These are phyloP conservation scores for Sclerodermus sp. DNA, from an alignment of 2,888 invertebrate species.

Conservation along the genomic window DNA sequence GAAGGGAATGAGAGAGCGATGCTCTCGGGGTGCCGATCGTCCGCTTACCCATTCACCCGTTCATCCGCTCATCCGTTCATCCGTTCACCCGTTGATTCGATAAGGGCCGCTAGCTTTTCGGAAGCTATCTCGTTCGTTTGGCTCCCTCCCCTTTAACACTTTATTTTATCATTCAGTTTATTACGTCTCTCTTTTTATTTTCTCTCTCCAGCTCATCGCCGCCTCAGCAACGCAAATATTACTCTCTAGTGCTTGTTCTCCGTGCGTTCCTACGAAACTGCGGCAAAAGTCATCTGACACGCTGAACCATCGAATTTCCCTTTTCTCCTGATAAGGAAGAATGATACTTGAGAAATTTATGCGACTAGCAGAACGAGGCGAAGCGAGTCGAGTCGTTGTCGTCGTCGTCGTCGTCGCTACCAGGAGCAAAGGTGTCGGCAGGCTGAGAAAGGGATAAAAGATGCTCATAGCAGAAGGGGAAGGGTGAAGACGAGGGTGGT, in stretches of 20 bases:
- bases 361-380: too few species aligned
- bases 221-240: background rate
- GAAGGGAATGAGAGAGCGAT: conserved; percentile 16
- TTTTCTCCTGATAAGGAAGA: too few species aligned
- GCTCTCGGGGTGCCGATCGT: conserved; percentile 30
- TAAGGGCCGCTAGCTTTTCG: conserved; percentile 44
- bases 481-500: background rate
- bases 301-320: too few species aligned
- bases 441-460: too few species aligned
- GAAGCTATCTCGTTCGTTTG: conserved; percentile 31
- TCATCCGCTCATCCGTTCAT: conserved; percentile 42
- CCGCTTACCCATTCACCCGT: conserved; percentile 41
- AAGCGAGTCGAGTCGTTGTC: too few species aligned
- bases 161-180: background rate
- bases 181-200: background rate
- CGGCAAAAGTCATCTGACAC: too few species aligned
- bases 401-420: too few species aligned
- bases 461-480: too few species aligned
- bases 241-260: too few species aligned
- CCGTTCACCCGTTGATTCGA: conserved; percentile 50
- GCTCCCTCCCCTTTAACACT: background rate
- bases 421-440: too few species aligned
- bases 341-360: too few species aligned
- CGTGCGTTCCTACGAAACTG: too few species aligned
- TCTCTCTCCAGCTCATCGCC: background rate